phyloP scores from a whole-genome alignment of 2,113 vertebrate species.

The Accipiter cooperii region DNA sequence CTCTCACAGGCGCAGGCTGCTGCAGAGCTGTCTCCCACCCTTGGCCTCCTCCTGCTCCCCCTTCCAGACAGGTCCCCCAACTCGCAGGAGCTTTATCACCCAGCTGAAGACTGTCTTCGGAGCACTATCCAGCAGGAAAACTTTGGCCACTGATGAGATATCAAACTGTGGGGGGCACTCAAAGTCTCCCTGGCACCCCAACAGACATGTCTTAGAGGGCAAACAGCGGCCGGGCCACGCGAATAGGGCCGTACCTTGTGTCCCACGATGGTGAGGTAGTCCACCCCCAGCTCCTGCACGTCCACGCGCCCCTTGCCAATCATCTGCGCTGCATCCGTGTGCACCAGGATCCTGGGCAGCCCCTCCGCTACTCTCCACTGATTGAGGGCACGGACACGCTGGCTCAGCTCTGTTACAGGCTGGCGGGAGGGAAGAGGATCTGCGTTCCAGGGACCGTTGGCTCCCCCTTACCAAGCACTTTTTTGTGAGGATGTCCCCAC shows the following conservation, averaged over 20 bases:
- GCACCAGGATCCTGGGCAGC: slow-evolving; percentile 77
- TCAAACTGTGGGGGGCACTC: background rate
- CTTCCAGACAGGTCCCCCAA: background rate
- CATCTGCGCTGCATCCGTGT: slow-evolving; percentile 91
- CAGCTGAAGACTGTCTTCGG: background rate
- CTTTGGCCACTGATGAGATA: background rate
- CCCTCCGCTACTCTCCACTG: background rate
- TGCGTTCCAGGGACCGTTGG: background rate
- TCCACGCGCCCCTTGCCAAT: slow-evolving; percentile 88
- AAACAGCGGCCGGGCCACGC: rapidly evolving
- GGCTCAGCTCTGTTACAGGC: slow-evolving; percentile 84
- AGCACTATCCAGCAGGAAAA: background rate
- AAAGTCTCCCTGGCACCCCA: background rate
- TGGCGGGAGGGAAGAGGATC: background rate
- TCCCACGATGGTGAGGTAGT: slow-evolving; percentile 93
- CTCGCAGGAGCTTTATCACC: background rate
- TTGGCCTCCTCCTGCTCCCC: background rate
- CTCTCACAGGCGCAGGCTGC: background rate
- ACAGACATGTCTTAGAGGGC: background rate
- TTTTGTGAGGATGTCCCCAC: rapidly evolving
- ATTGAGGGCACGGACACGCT: slow-evolving; percentile 70
- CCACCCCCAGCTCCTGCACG: slow-evolving; percentile 82
- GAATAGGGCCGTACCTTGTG: slow-evolving; percentile 80
- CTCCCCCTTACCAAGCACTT: background rate
- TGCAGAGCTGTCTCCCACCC: background rate